These are phyloP conservation scores for Acrocephalus scirpaceus DNA, from an alignment of 2,797 vertebrate species.

Conservation along the genomic window DNA sequence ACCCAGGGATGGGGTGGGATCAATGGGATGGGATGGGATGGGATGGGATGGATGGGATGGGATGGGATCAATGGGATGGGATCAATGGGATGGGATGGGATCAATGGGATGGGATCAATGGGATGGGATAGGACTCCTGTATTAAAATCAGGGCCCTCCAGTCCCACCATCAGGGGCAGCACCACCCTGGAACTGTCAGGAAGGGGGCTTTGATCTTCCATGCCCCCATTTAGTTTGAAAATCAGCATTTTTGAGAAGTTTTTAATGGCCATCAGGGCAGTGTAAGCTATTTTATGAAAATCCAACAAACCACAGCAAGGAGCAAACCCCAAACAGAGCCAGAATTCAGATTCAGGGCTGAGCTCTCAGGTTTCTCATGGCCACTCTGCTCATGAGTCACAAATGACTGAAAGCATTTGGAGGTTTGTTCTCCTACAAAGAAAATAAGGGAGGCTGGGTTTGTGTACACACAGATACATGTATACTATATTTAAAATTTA, in stretches of 20 bases:
- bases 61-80: not conserved
- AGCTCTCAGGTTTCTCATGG: not conserved
- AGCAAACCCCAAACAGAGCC: not conserved
- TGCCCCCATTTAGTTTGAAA: not conserved
- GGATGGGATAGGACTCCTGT: not conserved
- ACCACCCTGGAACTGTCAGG: accelerated
- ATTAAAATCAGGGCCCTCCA: not conserved
- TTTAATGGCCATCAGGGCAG: not conserved
- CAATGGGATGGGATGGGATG: no score
- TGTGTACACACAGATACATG: not conserved
- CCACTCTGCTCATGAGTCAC: not conserved
- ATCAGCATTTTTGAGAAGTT: not conserved
- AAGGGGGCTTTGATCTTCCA: not conserved
- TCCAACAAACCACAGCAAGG: not conserved
- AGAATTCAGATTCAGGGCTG: not conserved
- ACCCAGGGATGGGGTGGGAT: not conserved
- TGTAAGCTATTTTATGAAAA: not conserved
- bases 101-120: no score
- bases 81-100: no score
- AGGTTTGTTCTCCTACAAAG: not conserved
- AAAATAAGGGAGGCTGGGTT: not conserved
- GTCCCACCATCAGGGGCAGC: not conserved
- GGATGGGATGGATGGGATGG: not conserved
- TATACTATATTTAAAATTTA: accelerated
- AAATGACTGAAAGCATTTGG: not conserved